These are phyloP conservation scores for Epicampocera succincta DNA, from an alignment of 2,888 invertebrate species.

Conservation along the genomic window DNA sequence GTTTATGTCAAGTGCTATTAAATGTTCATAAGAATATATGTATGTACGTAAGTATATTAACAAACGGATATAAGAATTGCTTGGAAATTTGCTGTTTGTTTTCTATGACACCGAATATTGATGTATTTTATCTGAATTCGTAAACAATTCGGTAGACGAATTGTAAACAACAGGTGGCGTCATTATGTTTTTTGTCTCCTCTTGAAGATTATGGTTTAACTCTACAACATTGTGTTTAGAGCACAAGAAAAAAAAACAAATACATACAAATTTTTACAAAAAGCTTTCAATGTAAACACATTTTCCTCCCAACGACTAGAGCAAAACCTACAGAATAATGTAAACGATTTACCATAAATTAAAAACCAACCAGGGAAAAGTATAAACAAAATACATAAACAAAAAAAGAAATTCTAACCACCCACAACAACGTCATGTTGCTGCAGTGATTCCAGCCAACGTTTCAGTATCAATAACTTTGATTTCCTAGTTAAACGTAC, in stretches of 20 bases:
- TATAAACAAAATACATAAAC: neutral
- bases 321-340: neutral
- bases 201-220: neutral
- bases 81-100: neutral
- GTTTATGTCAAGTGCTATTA: neutral
- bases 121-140: neutral
- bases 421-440: neutral
- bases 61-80: conserved; percentile 8
- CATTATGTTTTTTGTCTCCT: neutral
- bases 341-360: conserved; percentile 4
- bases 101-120: neutral
- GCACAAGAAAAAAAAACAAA: neutral
- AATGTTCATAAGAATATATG: neutral
- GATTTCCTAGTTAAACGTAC: conserved; percentile 3
- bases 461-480: neutral
- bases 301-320: neutral
- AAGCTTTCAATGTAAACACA: neutral
- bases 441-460: neutral
- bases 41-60: neutral
- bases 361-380: neutral
- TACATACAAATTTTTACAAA: neutral
- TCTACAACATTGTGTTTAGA: neutral
- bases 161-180: conserved; percentile 27
- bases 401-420: neutral
- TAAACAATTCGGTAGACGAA: neutral